Percentiles rank a stretch among this genome's conserved stretches.
Conservation (phyloP, 2,888 invertebrate genomes). For the Scaptomyza caliginosa region DNA sequence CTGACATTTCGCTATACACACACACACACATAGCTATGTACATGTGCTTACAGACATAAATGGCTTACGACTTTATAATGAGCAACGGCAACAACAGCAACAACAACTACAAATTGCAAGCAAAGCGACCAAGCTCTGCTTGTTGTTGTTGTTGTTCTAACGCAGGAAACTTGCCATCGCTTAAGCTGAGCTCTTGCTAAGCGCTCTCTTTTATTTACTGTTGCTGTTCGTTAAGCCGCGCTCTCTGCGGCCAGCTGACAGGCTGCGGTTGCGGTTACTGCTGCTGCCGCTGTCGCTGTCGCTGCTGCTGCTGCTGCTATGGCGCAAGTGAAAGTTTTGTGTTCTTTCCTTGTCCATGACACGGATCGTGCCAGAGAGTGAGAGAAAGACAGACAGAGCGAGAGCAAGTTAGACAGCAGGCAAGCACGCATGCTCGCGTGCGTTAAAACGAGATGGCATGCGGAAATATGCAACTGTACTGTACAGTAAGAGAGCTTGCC, state of each 20-base stretch:
- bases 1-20: constrained; percentile 69
- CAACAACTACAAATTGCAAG: constrained; percentile 40
- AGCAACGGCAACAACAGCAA: constrained; percentile 44
- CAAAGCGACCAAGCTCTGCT: constrained; percentile 37
- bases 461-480: constrained; percentile 61
- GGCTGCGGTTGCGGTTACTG: constrained; percentile 21
- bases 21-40: constrained; percentile 42
- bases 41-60: constrained; percentile 28
- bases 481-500: constrained; percentile 10
- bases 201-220: constrained; percentile 18
- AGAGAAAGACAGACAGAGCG: constrained; percentile 12
- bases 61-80: constrained; percentile 73
- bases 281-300: neutral
- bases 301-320: constrained; percentile 12
- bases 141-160: constrained; percentile 51
- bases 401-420: neutral
- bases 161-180: constrained; percentile 64
- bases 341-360: constrained; percentile 71
- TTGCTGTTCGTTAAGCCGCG: constrained; percentile 8
- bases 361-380: constrained; percentile 42
- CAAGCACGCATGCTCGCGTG: constrained; percentile 27
- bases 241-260: constrained; percentile 42
- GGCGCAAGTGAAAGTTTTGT: constrained; percentile 72
- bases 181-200: constrained; percentile 27
- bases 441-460: constrained; percentile 50